Conservation (phyloP, 1,140 invertebrate genomes). For the Panagrolaimus sp. region DNA sequence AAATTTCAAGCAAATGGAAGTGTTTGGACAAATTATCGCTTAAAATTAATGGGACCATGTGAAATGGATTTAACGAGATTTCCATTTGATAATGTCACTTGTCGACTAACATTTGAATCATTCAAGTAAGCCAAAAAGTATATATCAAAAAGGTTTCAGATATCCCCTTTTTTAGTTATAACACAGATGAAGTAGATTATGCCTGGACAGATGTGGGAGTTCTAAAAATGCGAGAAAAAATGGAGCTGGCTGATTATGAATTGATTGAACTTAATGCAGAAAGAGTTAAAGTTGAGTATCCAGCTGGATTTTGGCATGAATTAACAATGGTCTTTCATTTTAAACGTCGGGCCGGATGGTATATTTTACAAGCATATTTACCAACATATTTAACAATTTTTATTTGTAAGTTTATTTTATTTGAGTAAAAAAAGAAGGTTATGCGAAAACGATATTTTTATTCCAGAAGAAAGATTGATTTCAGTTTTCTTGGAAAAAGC, state of each 20-base stretch:
- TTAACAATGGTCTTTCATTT: conserved; percentile 57
- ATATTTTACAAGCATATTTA: conserved; percentile 56
- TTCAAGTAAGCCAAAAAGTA: conserved; percentile 52
- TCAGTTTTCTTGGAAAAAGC: too few relatives aligned
- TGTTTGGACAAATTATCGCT: conserved; percentile 58
- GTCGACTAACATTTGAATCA: conserved; percentile 53
- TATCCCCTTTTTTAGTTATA: conserved; percentile 44
- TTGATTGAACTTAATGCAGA: conserved; percentile 43
- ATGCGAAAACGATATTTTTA: too few relatives aligned
- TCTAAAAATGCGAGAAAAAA: conserved; percentile 54
- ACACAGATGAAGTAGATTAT: conserved; percentile 58
- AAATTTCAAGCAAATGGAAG: conserved; percentile 17
- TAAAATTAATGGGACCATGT: conserved; percentile 55
- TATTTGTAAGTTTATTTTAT: conserved; percentile 49
- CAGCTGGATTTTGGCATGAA: conserved; percentile 57
- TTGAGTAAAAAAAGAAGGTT: too few relatives aligned
- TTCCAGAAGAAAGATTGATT: too few relatives aligned
- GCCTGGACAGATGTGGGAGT: conserved; percentile 49
- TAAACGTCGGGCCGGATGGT: conserved; percentile 56
- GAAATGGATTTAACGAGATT: conserved; percentile 46
- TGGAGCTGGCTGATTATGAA: conserved; percentile 58
- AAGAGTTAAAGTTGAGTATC: conserved; percentile 52
- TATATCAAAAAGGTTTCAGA: not conserved
- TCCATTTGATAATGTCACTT: conserved; percentile 58
- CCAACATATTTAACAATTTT: conserved; percentile 57